Evolutionary conservation across 2,888 invertebrate genomes (phyloP), one percentile per base, ranked within the genome.

Genomic region (Cheiracanthium punctorium): DNA sequence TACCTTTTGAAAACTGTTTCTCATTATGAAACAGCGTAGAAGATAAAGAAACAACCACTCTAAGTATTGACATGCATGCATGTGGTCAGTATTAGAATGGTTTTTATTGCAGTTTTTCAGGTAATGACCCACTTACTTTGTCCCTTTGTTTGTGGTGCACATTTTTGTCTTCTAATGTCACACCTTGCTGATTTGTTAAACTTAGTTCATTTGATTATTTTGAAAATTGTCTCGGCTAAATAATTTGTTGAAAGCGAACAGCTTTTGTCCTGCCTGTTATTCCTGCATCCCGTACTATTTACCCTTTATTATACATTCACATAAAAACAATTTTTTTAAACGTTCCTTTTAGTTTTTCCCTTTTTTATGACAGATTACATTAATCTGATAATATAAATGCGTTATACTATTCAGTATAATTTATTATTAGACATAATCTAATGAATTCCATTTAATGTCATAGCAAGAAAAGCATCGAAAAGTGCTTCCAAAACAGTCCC

Each of bases 61-160:
- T 58, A 17, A 7, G 17, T 58, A 20, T 70, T 75, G 33, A 41
- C 30, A 58, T 82, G 74, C 81, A 75, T 82, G 81, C 43, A 58
- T 37, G 10, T 69, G 32, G 14, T 69, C 69, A 33, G n/a, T 69
- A 33, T 1, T n/a, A 65, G 41, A 29, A 52, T 58, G 29, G 37
- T n/a, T 73, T 80, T 20, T 75, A 43, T 33, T 58, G 52, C 73
- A 52, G 65, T 48, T 71, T 64, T 41, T 71, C 73, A 77, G 77
- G 65, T 84, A 84, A 82, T 72, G 10, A 65, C 64, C 71, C 69
- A 67, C 67, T 84, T 75, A 58, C 75, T 84, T 77, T 52, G 52
- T 70, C 82, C 82, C 77, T 77, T 37, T 74, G 71, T 71, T 41
- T 82, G 82, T 84, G 67, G 41, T 30, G 77, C 77, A 84, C 82